phyloP scores from a whole-genome alignment of 2,888 invertebrate genomes.

The Lymantria dispar region DNA sequence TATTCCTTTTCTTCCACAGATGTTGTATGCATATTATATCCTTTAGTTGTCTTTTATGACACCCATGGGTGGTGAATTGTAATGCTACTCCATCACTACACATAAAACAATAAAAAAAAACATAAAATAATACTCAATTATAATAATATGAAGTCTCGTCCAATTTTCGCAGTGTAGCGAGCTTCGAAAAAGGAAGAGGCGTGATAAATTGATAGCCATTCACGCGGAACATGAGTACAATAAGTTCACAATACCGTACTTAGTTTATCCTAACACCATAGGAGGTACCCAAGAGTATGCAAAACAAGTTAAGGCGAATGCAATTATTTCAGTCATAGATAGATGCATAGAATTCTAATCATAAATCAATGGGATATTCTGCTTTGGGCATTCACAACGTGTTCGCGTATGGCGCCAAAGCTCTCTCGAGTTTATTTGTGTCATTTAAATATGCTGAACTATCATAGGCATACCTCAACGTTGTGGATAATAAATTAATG shows the following conservation, averaged over 20 bases:
- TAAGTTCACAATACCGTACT: slow-evolving; percentile 25
- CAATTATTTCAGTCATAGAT: slow-evolving; percentile 58
- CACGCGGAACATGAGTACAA: slow-evolving; percentile 17
- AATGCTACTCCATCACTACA: no score
- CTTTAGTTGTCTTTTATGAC: no score
- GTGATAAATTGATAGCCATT: slow-evolving; percentile 32
- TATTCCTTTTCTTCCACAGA: no score
- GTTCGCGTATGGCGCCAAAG: slow-evolving; percentile 39
- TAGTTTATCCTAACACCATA: slow-evolving; percentile 38
- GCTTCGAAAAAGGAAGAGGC: slow-evolving; percentile 14
- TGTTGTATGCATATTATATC: no score
- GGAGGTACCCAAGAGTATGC: slow-evolving; percentile 31
- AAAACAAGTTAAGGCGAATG: slow-evolving; percentile 42
- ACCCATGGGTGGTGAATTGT: no score
- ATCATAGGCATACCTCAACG: slow-evolving; percentile 28
- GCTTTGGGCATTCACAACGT: slow-evolving; percentile 43
- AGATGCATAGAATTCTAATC: slow-evolving; percentile 58
- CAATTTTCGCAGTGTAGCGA: slow-evolving; percentile 11
- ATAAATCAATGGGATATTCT: slow-evolving; percentile 51
- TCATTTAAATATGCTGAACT: slow-evolving; percentile 8
- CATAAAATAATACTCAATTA: no score
- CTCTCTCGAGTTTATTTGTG: slow-evolving; percentile 11
- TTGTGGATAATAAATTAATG: slow-evolving; percentile 6
- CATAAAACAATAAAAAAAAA: no score
- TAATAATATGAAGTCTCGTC: not conserved